Base-by-base conservation (phyloP, 1,140 invertebrate genomes). In the Papilio polytes region DNA sequence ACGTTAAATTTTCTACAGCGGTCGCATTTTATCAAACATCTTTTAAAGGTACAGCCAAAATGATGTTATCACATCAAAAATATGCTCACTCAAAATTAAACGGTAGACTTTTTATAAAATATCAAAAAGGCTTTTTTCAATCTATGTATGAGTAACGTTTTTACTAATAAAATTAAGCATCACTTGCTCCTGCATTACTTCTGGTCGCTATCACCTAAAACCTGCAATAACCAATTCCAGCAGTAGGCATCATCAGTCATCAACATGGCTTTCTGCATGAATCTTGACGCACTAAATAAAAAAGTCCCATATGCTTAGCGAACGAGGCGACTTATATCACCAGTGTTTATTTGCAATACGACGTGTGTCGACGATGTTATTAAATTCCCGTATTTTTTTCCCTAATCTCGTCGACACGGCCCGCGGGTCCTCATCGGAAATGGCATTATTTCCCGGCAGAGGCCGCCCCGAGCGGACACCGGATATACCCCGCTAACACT, bases 371-470 rank as follows among this genome's bases (percentile, higher is more conserved):
- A 85, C 87, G 86, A 85, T 91, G 90, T 93, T 93, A 94, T 94
- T 93, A 93, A 93, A 92, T 92, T 92, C 90, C 89, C 91, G 89
- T 92, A 85, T 92, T 93, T 90, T 56, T 91, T 91, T 89, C 91
- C 92, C 86, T 93, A 92, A 93, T 92, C 88, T 90, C 88, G 91
- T 88, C 90, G 89, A 89, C 88, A 88, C 89, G 88, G 87, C 88
- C 92, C 88, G 87, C 89, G 91, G 90, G 91, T 82, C 86, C 89
- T 88, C 92, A 92, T 94, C 91, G 92, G 93, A 94, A 94, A 94
- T 94, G 85, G 91, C 89, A 94, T 94, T 94, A 94, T 91, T 92
- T 91, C 89, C 90, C 90, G 83, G 84, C 82, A 80, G 82, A 66
- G 48, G 83, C 78, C 66, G 85, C 91, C 88, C 88, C 80, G 85